phyloP scores from a whole-genome alignment of 2,797 vertebrate genomes.

The Coccyzus lansbergi region DNA sequence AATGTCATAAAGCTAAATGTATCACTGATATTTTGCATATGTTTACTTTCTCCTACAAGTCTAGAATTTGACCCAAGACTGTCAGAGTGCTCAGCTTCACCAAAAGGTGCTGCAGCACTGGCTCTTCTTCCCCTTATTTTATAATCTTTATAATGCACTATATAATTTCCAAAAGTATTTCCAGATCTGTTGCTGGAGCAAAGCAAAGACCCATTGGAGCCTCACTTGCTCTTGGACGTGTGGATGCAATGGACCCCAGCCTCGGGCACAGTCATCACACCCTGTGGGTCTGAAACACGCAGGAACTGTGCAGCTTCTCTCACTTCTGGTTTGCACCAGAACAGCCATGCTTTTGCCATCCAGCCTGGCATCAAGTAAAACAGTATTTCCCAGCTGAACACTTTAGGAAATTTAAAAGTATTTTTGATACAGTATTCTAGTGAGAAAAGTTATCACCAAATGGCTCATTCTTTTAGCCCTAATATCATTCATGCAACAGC shows the following conservation, averaged over 20 bases:
- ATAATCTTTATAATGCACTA: fast-evolving
- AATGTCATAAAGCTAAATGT: background rate
- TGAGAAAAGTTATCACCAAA: constrained; percentile 57
- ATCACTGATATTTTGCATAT: background rate
- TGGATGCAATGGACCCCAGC: background rate
- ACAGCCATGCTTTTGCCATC: fast-evolving
- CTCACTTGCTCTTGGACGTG: background rate
- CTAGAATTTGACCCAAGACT: background rate
- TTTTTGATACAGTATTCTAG: constrained; percentile 48
- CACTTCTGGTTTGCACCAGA: fast-evolving
- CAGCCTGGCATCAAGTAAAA: background rate
- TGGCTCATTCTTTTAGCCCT: constrained; percentile 54
- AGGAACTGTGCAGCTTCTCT: background rate
- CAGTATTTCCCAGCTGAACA: constrained; percentile 58
- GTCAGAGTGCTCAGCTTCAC: background rate
- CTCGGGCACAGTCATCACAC: fast-evolving
- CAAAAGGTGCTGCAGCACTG: background rate
- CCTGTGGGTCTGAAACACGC: background rate
- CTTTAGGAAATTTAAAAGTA: constrained; percentile 62
- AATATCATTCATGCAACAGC: constrained; percentile 40
- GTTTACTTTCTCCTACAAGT: background rate
- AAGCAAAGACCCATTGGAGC: background rate
- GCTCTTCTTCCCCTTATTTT: background rate
- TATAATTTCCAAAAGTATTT: background rate
- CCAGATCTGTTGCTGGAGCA: background rate